phyloP scores from a whole-genome alignment of 92 coral and sea anemone species.

The Parazoanthus darwini region DNA sequence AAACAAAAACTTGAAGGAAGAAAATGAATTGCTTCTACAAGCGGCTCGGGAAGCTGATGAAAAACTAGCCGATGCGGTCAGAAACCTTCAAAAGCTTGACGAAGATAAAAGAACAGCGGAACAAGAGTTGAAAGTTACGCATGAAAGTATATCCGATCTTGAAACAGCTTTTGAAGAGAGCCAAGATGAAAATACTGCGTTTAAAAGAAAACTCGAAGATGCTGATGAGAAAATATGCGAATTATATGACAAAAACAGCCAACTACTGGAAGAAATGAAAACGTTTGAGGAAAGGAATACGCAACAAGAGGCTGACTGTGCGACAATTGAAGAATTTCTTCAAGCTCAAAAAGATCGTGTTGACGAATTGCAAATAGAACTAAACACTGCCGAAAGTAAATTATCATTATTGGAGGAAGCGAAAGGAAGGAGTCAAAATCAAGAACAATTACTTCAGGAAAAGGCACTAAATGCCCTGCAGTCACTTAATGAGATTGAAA shows the following conservation, averaged over 20 bases:
- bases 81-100: constrained; percentile 33
- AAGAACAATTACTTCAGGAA: constrained; percentile 70
- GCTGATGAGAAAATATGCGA: constrained; percentile 56
- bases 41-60: constrained; percentile 42
- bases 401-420: constrained; percentile 64
- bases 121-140: constrained; percentile 60
- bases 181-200: constrained; percentile 56
- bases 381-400: constrained; percentile 50
- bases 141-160: constrained; percentile 65
- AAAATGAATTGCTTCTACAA: constrained; percentile 54
- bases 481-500: constrained; percentile 59
- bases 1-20: constrained; percentile 40
- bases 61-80: constrained; percentile 60
- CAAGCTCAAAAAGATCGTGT: constrained; percentile 51
- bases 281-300: constrained; percentile 48
- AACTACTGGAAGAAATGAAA: constrained; percentile 42
- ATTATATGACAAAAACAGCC: constrained; percentile 52
- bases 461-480: constrained; percentile 61
- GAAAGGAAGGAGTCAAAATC: constrained; percentile 59
- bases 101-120: constrained; percentile 51
- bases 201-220: constrained; percentile 50
- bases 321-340: constrained; percentile 45
- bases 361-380: constrained; percentile 55
- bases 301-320: constrained; percentile 50
- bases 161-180: constrained; percentile 70